Evolutionary conservation across 2,888 invertebrate genomes (phyloP), one percentile per base, ranked within the genome.

Genomic region (Chrysopilus asiliformis): DNA sequence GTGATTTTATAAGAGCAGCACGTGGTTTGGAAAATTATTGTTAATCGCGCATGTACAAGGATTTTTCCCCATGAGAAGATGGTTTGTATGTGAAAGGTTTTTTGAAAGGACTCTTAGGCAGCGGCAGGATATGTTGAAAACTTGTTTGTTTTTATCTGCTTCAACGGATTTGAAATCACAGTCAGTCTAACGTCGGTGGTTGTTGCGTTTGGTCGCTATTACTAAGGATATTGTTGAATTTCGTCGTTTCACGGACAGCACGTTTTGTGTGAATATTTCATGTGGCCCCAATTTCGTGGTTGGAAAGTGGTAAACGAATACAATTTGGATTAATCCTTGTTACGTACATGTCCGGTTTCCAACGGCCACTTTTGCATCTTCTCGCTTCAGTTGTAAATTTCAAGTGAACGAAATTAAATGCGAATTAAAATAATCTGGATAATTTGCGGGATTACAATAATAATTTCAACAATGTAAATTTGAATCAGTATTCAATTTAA

Each of bases 121-220:
- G n/a, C n/a, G n/a, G n/a, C n/a, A n/a, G n/a, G n/a, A n/a, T n/a
- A n/a, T n/a, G n/a, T n/a, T n/a, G n/a, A n/a, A n/a, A 22, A 22
- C 10, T 7, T 22, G 22, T 22, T 22, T 22, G 10, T 22, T 22
- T 22, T 22, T 22, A 22, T 22, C 22, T 22, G 22, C 22, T 22
- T 22, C 22, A 22, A 22, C 22, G 22, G 10, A 8, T 22, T 22
- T 22, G 7, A 10, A 22, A 22, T 15, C 9, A 31, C 32, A 14
- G 28, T 53, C 48, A 56, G 56, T 56, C 51, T 46, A 43, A 46
- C 50, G 51, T 46, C 47, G 42, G 45, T 46, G 42, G 43, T 55
- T 49, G 55, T 52, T 44, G 46, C 49, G 49, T 47, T 45, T 47
- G 52, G 55, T 51, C 48, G 51, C 43, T 14, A 13, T 10, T 17